Evolutionary conservation across 1,140 invertebrate species (phyloP), one percentile per base, ranked within the genome.

Genomic region (Liolophura sinensis): DNA sequence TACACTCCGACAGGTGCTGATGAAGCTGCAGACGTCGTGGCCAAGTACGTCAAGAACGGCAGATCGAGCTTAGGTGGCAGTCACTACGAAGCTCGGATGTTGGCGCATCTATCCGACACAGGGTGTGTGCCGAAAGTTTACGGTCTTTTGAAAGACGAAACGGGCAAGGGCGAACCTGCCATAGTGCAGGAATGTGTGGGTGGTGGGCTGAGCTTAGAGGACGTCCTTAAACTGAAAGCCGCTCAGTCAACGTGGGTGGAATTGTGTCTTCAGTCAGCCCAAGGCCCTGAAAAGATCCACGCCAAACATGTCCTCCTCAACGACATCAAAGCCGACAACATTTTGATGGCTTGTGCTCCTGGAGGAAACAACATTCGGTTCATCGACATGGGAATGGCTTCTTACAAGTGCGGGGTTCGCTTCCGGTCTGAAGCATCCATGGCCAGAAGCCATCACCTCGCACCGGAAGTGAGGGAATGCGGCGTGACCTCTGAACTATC

Each of bases 311-410:
- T 54, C 12, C 51, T 54, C 18, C n/a, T 54, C 51, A 54, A 54
- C 51, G 51, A 54, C 12, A n/a, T 54, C n/a, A 54, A 54, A n/a
- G n/a, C 51, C 22, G 22, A 54, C 51, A 54, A 54, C 51, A 54
- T 54, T 24, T 12, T 54, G n/a, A 12, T 54, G n/a, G 51, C 18
- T 24, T 24, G 51, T 7, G 22, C n/a, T 20, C 51, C n/a, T n/a
- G 51, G 51, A 54, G 51, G 51, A 20, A 20, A 20, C 22, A n/a
- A 24, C 51, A 54, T 54, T 12, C 18, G 22, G 22, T 54, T 54
- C 51, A 54, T 54, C 51, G 51, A 54, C 22, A 20, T 54, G n/a
- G 51, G 51, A 54, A n/a, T 54, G n/a, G 51, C 51, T n/a, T 20
- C n/a, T 12, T 54, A 54, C 51, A 54, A 54, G 22, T n/a, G 22